These are phyloP conservation scores for Drosophila lacicola DNA, from an alignment of 2,888 invertebrate species.

Conservation along the genomic window DNA sequence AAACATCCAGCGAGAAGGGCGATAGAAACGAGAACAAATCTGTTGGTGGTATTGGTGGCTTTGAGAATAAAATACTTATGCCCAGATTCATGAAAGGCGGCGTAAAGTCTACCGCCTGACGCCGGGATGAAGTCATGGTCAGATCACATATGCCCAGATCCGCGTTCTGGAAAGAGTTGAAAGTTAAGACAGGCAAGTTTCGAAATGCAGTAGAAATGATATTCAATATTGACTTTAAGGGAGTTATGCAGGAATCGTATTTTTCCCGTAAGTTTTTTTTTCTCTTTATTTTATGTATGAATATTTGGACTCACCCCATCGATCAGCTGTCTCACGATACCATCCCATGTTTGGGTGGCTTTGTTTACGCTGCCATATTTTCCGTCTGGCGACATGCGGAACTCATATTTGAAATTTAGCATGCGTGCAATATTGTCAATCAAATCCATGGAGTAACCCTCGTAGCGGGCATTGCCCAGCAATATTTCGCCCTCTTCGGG, in stretches of 20 bases:
- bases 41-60: constrained; percentile 90
- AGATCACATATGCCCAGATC: constrained; percentile 98
- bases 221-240: too few relatives aligned
- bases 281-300: background rate
- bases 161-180: constrained; percentile 89
- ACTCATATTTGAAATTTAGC: constrained; percentile 89
- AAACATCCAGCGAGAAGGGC: constrained; percentile 94
- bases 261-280: too few relatives aligned
- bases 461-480: constrained; percentile 91
- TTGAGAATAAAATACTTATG: constrained; percentile 95
- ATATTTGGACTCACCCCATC: constrained; percentile 88
- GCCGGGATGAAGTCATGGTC: constrained; percentile 96
- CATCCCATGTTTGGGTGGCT: constrained; percentile 91
- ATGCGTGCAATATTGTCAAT: constrained; percentile 92
- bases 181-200: background rate
- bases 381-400: constrained; percentile 90
- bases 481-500: constrained; percentile 87
- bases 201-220: too few relatives aligned
- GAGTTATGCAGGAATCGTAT: too few relatives aligned
- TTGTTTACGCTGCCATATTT: constrained; percentile 89
- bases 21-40: constrained; percentile 95
- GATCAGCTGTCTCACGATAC: constrained; percentile 90
- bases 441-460: constrained; percentile 96
- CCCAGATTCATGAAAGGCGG: constrained; percentile 99
- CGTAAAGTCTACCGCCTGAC: constrained; percentile 95